These are phyloP conservation scores for Turdus rufiventris DNA, from an alignment of 2,113 vertebrate species.

Conservation along the genomic window DNA sequence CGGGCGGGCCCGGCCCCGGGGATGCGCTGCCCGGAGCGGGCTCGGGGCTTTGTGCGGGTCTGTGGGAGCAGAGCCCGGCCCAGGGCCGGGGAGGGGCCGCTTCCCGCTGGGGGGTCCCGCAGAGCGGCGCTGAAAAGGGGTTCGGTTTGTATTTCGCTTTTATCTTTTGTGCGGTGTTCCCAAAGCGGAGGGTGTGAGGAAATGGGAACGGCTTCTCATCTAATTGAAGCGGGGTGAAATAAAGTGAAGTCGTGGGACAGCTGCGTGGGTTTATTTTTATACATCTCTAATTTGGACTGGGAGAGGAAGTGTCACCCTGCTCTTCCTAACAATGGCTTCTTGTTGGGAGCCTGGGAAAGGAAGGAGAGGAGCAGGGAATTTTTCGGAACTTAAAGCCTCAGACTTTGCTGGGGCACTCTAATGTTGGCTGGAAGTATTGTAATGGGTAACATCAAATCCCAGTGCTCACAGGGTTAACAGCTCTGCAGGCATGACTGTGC, in stretches of 20 bases:
- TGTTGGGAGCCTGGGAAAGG: background rate
- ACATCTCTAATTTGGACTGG: background rate
- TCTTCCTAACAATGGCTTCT: constrained; percentile 20
- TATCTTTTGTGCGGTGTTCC: background rate
- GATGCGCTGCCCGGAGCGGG: background rate
- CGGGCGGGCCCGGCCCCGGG: background rate
- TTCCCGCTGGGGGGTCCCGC: background rate
- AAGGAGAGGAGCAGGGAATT: background rate
- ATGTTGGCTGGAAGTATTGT: background rate
- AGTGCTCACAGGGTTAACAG: background rate
- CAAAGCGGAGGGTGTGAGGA: background rate
- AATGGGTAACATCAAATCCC: background rate
- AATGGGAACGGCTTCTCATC: background rate
- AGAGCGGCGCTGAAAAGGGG: background rate
- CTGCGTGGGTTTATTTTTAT: background rate
- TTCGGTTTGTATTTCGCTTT: background rate
- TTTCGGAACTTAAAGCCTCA: background rate
- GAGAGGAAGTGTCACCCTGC: constrained; percentile 5
- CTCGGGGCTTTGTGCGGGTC: background rate
- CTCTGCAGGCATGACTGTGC: background rate
- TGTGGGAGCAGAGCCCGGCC: background rate
- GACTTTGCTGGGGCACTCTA: background rate
- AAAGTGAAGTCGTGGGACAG: background rate
- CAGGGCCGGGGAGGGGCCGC: background rate
- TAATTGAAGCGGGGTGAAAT: background rate